These are phyloP conservation scores for Zaprionus africanus DNA, from an alignment of 1,140 invertebrate species.

Conservation along the genomic window DNA sequence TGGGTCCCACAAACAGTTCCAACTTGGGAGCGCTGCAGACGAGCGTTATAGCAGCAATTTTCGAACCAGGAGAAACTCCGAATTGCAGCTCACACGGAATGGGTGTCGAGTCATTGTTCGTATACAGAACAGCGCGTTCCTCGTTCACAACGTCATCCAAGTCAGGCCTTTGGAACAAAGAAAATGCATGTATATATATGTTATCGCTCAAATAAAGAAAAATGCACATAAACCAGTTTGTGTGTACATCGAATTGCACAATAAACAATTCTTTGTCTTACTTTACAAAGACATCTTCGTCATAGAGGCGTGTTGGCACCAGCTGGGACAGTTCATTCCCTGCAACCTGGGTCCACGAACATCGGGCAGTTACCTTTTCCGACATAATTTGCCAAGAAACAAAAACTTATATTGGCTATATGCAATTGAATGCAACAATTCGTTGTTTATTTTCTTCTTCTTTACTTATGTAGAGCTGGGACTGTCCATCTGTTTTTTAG, in stretches of 20 bases:
- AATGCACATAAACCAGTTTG: constrained; percentile 55
- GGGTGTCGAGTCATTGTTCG: constrained; percentile 28
- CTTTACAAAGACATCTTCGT: constrained; percentile 75
- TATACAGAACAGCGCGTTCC: constrained; percentile 62
- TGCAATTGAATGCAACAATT: constrained; percentile 7
- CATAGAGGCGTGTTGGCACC: constrained; percentile 49
- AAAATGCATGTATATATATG: constrained; percentile 16
- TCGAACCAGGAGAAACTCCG: constrained; percentile 52
- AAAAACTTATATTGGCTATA: neutral
- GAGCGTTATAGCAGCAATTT: constrained; percentile 73
- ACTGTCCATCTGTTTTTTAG: constrained; percentile 29
- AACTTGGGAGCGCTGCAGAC: constrained; percentile 72
- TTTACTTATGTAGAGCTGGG: neutral
- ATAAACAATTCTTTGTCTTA: constrained; percentile 67
- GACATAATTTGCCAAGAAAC: constrained; percentile 40
- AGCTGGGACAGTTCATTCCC: constrained; percentile 59
- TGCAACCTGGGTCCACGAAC: constrained; percentile 62
- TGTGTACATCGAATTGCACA: constrained; percentile 38
- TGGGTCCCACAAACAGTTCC: constrained; percentile 68
- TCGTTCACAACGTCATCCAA: constrained; percentile 67
- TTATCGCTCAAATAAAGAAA: neutral
- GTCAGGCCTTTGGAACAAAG: constrained; percentile 55
- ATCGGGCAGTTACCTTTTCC: constrained; percentile 48
- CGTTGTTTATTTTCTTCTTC: constrained; percentile 47
- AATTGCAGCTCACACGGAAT: constrained; percentile 64